A percentile compares a stretch with the other conserved stretches of the same genome.
phyloP scores from a whole-genome alignment of 2,888 invertebrate genomes.

The Microctonus brassicae region DNA sequence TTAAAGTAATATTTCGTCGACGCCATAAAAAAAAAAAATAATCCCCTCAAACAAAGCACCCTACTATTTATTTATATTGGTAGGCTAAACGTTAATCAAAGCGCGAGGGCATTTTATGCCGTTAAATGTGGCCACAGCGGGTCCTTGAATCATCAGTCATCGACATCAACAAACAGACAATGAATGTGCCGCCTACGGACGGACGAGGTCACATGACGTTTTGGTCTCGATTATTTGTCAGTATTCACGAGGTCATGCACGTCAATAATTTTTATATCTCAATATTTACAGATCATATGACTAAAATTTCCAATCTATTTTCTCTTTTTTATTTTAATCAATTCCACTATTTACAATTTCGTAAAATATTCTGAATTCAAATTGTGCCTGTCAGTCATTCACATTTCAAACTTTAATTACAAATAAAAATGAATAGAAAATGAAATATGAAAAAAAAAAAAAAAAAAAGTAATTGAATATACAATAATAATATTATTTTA shows the following conservation, averaged over 20 bases:
- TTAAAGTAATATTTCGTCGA: no score
- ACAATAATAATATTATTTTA: no score
- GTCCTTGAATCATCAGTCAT: constrained; percentile 26
- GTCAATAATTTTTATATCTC: neutral
- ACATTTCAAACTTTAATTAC: no score
- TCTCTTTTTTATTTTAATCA: neutral
- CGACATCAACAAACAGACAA: constrained; percentile 22
- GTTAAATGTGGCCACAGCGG: neutral
- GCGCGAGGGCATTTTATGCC: constrained; percentile 6
- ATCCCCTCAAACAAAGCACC: no score
- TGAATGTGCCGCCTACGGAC: neutral
- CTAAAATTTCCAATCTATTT: no score
- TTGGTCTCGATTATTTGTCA: neutral
- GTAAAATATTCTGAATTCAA: no score
- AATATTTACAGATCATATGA: neutral
- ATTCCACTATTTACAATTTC: no score
- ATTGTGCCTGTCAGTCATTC: no score
- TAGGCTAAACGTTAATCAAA: constrained; percentile 11
- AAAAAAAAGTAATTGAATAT: no score
- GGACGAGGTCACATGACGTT: constrained; percentile 11
- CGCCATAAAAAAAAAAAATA: no score
- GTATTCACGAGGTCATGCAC: neutral
- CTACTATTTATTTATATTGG: no score
- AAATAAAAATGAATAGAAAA: neutral
- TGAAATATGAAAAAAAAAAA: no score